Evolutionary conservation across 2,888 invertebrate genomes (phyloP).

Genomic region (Himalopsyche tibetana): DNA sequence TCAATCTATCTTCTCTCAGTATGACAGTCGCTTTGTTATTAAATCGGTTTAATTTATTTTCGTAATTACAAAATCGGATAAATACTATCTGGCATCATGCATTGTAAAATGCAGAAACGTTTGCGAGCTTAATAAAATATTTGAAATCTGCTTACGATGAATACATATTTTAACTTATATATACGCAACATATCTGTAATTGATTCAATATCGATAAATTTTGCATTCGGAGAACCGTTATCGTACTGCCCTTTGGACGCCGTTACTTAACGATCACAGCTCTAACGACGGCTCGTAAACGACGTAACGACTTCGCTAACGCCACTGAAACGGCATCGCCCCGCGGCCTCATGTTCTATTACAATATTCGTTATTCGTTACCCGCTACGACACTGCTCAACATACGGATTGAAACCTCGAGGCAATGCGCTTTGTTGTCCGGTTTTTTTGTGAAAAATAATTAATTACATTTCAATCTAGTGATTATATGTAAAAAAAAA

Average conservation of each 20-base stretch:
- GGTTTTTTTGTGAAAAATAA: background rate
- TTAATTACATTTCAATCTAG: no score
- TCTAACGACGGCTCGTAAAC: constrained; percentile 50
- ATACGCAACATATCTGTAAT: background rate
- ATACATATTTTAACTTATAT: no score
- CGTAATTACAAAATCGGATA: no score
- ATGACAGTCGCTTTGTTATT: no score
- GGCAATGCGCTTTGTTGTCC: background rate
- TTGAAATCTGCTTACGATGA: no score
- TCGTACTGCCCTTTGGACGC: background rate
- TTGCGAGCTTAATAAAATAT: no score
- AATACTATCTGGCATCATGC: no score
- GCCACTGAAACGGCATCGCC: constrained; percentile 52
- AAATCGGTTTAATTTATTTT: no score
- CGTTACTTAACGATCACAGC: constrained; percentile 37
- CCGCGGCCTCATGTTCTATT: constrained; percentile 45
- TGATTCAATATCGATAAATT: constrained; percentile 12
- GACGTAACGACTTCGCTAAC: constrained; percentile 53
- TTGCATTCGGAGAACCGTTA: constrained; percentile 24
- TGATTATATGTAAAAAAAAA: no score
- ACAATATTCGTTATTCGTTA: constrained; percentile 60
- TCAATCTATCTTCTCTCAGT: no score
- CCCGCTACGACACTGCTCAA: constrained; percentile 13
- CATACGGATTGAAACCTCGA: constrained; percentile 2
- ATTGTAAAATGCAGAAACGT: no score